phyloP scores from a whole-genome alignment of 2,113 vertebrate species.

The Trachemys scripta region DNA sequence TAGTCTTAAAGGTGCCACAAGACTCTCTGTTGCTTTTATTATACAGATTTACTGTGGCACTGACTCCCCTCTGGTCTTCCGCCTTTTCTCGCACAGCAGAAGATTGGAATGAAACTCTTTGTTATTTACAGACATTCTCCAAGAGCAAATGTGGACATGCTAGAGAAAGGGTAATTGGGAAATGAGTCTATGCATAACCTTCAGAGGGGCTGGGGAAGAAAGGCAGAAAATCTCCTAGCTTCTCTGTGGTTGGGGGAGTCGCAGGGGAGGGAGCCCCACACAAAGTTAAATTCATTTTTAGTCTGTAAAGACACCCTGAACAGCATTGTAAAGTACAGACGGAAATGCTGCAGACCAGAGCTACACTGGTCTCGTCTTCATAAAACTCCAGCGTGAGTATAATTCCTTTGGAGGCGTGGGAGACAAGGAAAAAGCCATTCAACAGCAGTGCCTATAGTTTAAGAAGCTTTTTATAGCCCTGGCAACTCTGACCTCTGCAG shows the following conservation, averaged over 20 bases:
- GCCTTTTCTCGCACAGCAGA: neutral
- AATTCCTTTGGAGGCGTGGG: slow-evolving; percentile 45
- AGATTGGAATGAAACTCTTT: slow-evolving; percentile 20
- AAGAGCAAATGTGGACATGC: neutral
- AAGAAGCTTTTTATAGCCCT: slow-evolving; percentile 56
- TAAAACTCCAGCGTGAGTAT: slow-evolving; percentile 42
- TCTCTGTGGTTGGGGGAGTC: neutral
- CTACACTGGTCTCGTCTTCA: slow-evolving; percentile 22
- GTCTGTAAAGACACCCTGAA: slow-evolving; percentile 54
- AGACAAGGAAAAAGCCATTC: slow-evolving; percentile 61
- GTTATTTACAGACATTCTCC: neutral
- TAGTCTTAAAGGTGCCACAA: too few relatives aligned
- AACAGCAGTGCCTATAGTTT: slow-evolving; percentile 31
- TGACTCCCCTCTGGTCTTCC: neutral
- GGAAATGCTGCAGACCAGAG: slow-evolving; percentile 35
- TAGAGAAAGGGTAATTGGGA: slow-evolving; percentile 47
- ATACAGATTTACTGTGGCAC: neutral
- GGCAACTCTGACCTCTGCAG: slow-evolving; percentile 50
- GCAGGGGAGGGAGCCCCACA: neutral
- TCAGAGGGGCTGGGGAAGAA: slow-evolving; percentile 18
- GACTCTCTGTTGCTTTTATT: neutral
- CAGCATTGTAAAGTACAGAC: neutral
- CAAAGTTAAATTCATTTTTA: slow-evolving; percentile 49
- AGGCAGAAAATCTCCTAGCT: slow-evolving; percentile 19
- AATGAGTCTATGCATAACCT: neutral